Conservation (phyloP, 2,113 vertebrate genomes). For the Mustela nigripes region DNA sequence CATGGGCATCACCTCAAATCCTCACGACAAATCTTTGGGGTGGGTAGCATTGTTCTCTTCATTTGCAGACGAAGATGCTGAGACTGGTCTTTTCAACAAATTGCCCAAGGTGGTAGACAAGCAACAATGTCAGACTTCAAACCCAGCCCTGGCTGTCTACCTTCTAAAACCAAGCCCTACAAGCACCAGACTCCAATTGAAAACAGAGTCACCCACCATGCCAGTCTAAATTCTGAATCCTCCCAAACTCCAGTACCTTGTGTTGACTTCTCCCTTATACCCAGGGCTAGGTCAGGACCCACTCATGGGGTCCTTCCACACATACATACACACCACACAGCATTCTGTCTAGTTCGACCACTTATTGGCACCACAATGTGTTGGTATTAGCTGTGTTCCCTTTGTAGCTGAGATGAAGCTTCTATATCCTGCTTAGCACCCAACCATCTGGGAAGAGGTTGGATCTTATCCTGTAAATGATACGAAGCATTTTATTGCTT, state of each 20-base stretch:
- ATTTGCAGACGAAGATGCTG: not conserved
- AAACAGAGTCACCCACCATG: not conserved
- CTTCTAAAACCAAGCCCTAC: not conserved
- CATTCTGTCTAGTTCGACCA: not conserved
- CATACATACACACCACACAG: not conserved
- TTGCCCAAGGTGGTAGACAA: not conserved
- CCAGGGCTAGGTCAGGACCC: accelerated
- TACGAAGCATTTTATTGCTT: conserved; percentile 44
- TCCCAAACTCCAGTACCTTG: not conserved
- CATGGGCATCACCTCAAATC: not conserved
- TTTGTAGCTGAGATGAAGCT: conserved; percentile 9
- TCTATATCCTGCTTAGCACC: conserved; percentile 42
- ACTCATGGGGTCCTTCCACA: not conserved
- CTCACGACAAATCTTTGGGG: not conserved
- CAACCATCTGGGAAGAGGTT: conserved; percentile 32
- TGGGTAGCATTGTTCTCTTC: not conserved
- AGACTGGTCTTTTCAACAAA: not conserved
- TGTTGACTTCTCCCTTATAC: too few species aligned
- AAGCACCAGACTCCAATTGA: not conserved
- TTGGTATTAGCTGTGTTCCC: not conserved
- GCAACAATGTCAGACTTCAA: not conserved
- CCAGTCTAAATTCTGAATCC: not conserved
- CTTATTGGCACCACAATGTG: not conserved
- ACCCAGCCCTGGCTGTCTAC: not conserved
- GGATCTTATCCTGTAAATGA: conserved; percentile 60